These are phyloP conservation scores for Drosophila colorata DNA, from an alignment of 2,888 invertebrate genomes.

Conservation along the genomic window DNA sequence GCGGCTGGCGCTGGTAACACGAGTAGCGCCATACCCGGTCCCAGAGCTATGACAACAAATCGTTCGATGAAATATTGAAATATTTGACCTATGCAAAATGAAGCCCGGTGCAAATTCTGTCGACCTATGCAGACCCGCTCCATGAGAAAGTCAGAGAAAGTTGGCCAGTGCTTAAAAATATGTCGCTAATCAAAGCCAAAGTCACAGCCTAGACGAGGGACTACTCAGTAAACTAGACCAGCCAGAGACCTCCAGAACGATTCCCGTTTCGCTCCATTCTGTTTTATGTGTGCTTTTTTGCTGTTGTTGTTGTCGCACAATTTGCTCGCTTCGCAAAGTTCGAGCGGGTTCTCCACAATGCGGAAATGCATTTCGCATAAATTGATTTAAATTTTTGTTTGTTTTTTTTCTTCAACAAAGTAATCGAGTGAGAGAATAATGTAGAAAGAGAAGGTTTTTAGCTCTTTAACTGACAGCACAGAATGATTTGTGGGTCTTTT, in stretches of 20 bases:
- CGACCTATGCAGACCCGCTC: constrained; percentile 47
- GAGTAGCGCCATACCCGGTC: constrained; percentile 44
- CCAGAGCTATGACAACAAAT: constrained; percentile 57
- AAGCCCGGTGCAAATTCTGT: constrained; percentile 38
- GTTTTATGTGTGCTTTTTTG: background rate
- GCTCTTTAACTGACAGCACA: no score
- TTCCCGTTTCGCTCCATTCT: background rate
- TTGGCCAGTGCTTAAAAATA: constrained; percentile 23
- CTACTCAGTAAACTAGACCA: constrained; percentile 19
- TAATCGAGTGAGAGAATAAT: background rate
- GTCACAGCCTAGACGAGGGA: constrained; percentile 18
- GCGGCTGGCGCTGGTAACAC: constrained; percentile 28
- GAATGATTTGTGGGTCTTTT: no score
- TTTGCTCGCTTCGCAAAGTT: constrained; percentile 23
- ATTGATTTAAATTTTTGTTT: constrained; percentile 29
- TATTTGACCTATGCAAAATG: constrained; percentile 72
- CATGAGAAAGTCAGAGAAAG: constrained; percentile 54
- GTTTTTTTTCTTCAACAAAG: background rate
- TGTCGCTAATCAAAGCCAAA: constrained; percentile 42
- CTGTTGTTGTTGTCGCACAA: constrained; percentile 7
- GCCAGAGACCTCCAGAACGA: constrained; percentile 10
- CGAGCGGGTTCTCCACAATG: constrained; percentile 14
- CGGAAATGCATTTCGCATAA: constrained; percentile 45
- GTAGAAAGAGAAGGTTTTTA: background rate
- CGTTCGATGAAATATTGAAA: constrained; percentile 33